Evolutionary conservation across 2,888 invertebrate species (phyloP).

Genomic region (Drosophila falleni): DNA sequence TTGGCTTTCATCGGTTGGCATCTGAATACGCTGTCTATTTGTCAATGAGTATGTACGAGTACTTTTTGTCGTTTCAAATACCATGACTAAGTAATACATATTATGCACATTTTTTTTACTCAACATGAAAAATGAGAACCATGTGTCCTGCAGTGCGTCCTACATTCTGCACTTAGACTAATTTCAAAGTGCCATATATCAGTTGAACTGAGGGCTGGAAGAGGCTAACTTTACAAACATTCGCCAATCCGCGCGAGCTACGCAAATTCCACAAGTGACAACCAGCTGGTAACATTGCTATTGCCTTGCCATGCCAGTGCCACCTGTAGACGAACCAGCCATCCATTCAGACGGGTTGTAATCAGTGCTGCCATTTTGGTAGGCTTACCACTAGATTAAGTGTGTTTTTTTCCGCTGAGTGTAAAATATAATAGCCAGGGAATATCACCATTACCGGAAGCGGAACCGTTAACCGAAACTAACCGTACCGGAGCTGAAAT

Average conservation of each 20-base stretch:
- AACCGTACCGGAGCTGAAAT: too few relatives aligned
- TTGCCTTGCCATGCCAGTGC: slow-evolving; percentile 23
- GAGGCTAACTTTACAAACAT: neutral
- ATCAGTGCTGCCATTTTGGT: neutral
- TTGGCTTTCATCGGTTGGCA: neutral
- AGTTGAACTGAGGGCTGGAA: slow-evolving; percentile 23
- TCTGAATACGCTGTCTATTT: neutral
- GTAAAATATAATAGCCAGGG: too few relatives aligned
- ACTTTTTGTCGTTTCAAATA: slow-evolving; percentile 22
- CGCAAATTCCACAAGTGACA: slow-evolving; percentile 64
- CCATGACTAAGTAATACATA: slow-evolving; percentile 59
- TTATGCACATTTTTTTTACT: slow-evolving; percentile 56
- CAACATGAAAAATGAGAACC: slow-evolving; percentile 53
- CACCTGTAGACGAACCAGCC: slow-evolving; percentile 59
- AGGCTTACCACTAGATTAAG: neutral
- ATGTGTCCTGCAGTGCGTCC: slow-evolving; percentile 43
- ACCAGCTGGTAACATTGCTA: neutral
- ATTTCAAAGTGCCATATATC: slow-evolving; percentile 75
- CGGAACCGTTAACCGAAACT: too few relatives aligned
- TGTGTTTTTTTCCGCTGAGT: too few relatives aligned
- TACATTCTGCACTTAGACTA: slow-evolving; percentile 71
- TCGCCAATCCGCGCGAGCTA: slow-evolving; percentile 20
- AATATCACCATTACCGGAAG: too few relatives aligned
- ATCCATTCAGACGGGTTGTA: slow-evolving; percentile 13
- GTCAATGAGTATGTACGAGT: too few relatives aligned